Percentiles rank a stretch among this genome's conserved stretches.
These are phyloP conservation scores for Dryobotodes eremita DNA, from an alignment of 2,888 invertebrate genomes.

Conservation along the genomic window DNA sequence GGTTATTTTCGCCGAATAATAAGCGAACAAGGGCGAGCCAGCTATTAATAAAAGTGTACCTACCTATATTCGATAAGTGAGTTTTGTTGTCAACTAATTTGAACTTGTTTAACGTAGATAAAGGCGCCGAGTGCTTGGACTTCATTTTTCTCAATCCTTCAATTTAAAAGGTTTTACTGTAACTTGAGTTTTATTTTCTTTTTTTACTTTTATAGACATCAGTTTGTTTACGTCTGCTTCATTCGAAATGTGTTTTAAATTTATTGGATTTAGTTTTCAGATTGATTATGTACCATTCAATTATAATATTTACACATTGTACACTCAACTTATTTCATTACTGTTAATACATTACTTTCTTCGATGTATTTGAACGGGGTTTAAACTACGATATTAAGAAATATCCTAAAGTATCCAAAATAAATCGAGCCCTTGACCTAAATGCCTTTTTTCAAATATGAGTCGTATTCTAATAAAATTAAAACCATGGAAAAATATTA, in stretches of 20 bases:
- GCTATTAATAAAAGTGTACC: constrained; percentile 16
- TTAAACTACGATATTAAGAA: not conserved
- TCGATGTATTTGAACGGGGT: not conserved
- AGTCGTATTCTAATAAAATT: too few species aligned
- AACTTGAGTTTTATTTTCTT: constrained; percentile 35
- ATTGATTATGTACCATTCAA: not conserved
- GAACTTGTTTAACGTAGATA: constrained; percentile 3
- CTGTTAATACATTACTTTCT: not conserved
- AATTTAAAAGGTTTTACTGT: constrained; percentile 21
- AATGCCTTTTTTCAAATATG: too few species aligned
- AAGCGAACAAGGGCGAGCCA: not conserved
- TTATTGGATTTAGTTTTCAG: not conserved
- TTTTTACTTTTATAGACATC: constrained; percentile 2
- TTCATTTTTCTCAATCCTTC: constrained; percentile 28
- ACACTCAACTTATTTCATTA: not conserved
- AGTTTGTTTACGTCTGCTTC: constrained; percentile 13
- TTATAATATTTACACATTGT: not conserved
- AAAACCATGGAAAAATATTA: too few species aligned
- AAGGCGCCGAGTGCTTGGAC: not conserved
- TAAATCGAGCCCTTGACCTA: too few species aligned
- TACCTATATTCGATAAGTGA: constrained; percentile 23
- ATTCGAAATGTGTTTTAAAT: constrained; percentile 4
- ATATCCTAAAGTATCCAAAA: not conserved
- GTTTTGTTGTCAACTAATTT: constrained; percentile 49
- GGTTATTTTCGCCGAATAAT: not conserved